A percentile compares a stretch with the other conserved stretches of the same genome.
Conservation (phyloP, 2,797 vertebrate genomes). For the Cryptoblepharus egeriae region DNA sequence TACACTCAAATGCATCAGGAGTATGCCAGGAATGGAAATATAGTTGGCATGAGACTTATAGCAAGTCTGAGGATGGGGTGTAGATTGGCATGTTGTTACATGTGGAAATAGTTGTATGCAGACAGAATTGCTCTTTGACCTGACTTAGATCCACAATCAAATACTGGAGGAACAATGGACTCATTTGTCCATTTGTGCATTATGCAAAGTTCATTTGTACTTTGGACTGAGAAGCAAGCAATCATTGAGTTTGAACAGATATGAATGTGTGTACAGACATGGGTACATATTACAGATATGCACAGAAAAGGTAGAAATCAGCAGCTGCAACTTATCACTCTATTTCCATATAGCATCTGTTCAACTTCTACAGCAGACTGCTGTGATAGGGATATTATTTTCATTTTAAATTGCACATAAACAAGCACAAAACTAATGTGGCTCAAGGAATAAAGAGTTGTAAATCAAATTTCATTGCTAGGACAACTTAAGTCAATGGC, state of each 20-base stretch:
- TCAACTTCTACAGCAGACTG: neutral
- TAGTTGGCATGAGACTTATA: neutral
- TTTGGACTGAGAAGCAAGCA: conserved; percentile 5
- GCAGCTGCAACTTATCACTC: neutral
- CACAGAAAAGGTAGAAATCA: neutral
- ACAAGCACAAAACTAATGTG: no score
- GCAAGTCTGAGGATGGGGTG: no score
- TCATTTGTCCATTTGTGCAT: no score
- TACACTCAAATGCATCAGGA: neutral
- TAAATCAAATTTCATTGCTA: no score
- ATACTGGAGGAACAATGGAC: neutral
- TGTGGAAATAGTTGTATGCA: neutral
- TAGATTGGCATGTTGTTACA: neutral
- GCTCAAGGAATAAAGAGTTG: no score
- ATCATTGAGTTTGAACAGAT: neutral
- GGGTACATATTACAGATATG: neutral
- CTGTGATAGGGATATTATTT: neutral
- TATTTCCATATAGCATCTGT: neutral
- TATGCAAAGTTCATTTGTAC: no score
- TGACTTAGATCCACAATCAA: neutral
- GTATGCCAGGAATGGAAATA: neutral
- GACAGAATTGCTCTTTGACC: neutral
- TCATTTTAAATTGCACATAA: no score
- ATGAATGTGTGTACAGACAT: no score
- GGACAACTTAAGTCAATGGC: no score